Evolutionary conservation across 1,140 invertebrate species (phyloP).

Genomic region (Drosophila subobscura): DNA sequence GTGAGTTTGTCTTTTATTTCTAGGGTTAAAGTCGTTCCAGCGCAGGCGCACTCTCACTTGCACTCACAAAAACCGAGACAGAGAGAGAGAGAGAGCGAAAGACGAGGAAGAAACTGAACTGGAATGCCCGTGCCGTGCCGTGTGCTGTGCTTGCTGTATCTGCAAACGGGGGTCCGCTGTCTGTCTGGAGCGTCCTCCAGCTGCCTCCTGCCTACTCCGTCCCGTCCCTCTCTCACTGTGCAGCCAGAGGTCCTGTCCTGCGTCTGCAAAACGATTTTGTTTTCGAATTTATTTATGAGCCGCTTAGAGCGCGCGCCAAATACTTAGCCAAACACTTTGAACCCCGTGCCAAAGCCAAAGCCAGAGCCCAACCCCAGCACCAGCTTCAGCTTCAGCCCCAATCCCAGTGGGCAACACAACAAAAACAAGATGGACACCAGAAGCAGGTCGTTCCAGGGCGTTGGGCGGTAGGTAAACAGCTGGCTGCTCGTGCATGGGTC

Average conservation of each 20-base stretch:
- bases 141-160: conserved; percentile 43
- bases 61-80: background rate
- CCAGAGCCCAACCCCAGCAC: background rate
- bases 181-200: conserved; percentile 34
- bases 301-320: conserved; percentile 73
- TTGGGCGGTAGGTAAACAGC: conserved; percentile 33
- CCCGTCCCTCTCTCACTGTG: conserved; percentile 5
- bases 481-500: conserved; percentile 27
- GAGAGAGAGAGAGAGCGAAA: background rate
- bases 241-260: conserved; percentile 11
- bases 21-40: conserved; percentile 73
- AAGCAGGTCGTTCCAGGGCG: conserved; percentile 26
- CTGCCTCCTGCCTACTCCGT: background rate
- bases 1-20: conserved; percentile 28
- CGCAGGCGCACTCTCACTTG: conserved; percentile 53
- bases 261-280: conserved; percentile 73
- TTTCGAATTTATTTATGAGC: conserved; percentile 80
- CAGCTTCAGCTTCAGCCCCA: conserved; percentile 6
- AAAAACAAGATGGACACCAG: conserved; percentile 34
- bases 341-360: conserved; percentile 23
- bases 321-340: conserved; percentile 76
- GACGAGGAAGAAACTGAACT: conserved; percentile 1
- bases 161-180: conserved; percentile 42
- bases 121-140: conserved; percentile 43
- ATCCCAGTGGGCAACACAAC: background rate